These are phyloP conservation scores for Siniperca knerii DNA, from an alignment of 2,113 vertebrate genomes.

Conservation along the genomic window DNA sequence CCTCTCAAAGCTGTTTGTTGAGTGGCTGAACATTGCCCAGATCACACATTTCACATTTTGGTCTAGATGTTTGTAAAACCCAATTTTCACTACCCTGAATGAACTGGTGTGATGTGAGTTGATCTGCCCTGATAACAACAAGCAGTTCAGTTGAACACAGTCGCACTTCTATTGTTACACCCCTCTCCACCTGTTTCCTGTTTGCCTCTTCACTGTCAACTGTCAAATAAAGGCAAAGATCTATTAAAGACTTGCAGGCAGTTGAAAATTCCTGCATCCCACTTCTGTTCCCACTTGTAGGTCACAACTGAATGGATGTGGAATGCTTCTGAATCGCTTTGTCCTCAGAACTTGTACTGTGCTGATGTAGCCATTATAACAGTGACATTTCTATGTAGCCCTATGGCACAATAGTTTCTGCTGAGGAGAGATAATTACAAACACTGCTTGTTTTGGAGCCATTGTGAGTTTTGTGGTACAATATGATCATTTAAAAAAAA, in stretches of 20 bases:
- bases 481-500: neutral
- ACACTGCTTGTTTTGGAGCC: neutral
- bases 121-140: neutral
- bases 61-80: neutral
- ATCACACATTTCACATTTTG: neutral
- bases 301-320: constrained; percentile 4
- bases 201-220: neutral
- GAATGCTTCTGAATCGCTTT: neutral
- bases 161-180: neutral
- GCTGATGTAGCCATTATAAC: neutral
- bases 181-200: neutral
- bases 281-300: neutral
- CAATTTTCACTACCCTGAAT: neutral
- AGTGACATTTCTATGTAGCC: neutral
- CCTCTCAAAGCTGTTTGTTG: neutral
- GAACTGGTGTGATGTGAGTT: too few relatives aligned
- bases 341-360: neutral
- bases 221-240: neutral
- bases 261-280: constrained; percentile 21
- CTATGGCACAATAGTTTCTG: neutral
- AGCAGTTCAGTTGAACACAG: neutral
- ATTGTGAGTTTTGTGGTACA: neutral
- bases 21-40: neutral
- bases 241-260: neutral
- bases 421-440: neutral